Base-by-base conservation (phyloP, 2,113 vertebrate genomes). In the Mus spicilegus region DNA sequence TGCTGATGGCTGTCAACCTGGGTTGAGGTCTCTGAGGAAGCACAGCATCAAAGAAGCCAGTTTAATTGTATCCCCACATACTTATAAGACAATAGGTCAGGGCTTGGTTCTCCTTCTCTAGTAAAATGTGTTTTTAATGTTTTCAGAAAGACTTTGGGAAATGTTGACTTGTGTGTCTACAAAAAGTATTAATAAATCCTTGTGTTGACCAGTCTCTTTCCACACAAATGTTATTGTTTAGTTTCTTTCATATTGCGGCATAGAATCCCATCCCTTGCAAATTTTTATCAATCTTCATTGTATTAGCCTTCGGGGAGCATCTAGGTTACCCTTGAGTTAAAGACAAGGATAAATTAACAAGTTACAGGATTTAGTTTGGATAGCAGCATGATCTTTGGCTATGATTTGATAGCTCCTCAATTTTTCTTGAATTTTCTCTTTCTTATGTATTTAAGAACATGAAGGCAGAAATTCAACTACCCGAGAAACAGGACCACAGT, bases 111-210 rank as follows among this genome's bases (percentile, higher is more conserved):
- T 46, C 24, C 72, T 65, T n/a, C 20, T 16, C 33, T 85, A 78
- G 28, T 76, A 22, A 42, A 88, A 75, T 20, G 42, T 30, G 33
- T n/a, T 3, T 56, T 77, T 36, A 77, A 16, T 78, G 39, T 90
- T 90, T 81, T 87, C 73, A 82, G 28, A 94, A 95, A 90, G 13
- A 54, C 7, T 89, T 82, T 87, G 46, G 67, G 33, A 96, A 96
- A 75, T 65, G 13, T 36, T 96, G 42, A 72, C 51, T 95, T 56
- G 2, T 19, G 13, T 90, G n/a, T 90, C 70, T 95, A 20, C 36
- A 24, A 84, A 9, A 88, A 90, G 22, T 97, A 51, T 78, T 88
- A 70, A 30, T 85, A 80, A 92, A 90, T 72, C 92, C 20, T 67
- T 81, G 13, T 88, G 33, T 95, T 73, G 89, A 17, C 54, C 51